phyloP scores from a whole-genome alignment of 1,140 invertebrate species.

The Drosophila subobscura region DNA sequence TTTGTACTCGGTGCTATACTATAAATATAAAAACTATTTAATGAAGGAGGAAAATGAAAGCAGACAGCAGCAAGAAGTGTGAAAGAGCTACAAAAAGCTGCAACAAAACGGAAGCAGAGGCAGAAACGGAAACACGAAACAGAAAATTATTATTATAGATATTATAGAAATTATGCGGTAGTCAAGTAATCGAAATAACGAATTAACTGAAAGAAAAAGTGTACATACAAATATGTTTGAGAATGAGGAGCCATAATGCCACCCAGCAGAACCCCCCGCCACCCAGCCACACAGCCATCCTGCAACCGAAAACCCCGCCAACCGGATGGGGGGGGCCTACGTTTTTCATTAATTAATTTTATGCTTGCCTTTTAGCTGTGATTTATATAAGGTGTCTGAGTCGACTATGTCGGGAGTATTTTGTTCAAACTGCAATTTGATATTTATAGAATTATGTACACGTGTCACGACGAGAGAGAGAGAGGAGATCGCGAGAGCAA shows the following conservation, averaged over 20 bases:
- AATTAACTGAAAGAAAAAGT: conserved; percentile 36
- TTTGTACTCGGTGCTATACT: conserved; percentile 82
- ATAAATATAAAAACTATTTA: conserved; percentile 81
- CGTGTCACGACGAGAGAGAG: background rate
- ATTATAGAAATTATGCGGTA: conserved; percentile 68
- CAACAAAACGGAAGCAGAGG: no score
- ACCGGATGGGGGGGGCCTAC: conserved; percentile 35
- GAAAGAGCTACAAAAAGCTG: conserved; percentile 1
- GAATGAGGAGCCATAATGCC: conserved; percentile 15
- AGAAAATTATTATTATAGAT: conserved; percentile 55
- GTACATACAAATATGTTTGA: conserved; percentile 47
- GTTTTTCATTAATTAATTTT: conserved; percentile 55
- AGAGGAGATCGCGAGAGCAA: background rate
- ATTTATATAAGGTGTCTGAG: conserved; percentile 46
- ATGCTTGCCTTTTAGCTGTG: conserved; percentile 81
- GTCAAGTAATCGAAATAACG: conserved; percentile 62
- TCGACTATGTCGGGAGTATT: no score
- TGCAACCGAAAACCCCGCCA: background rate
- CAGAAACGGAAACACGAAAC: conserved; percentile 4
- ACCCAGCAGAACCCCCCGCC: conserved; percentile 18
- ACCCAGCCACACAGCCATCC: background rate
- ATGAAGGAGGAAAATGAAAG: conserved; percentile 36
- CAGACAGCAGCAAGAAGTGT: background rate
- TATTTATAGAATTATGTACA: conserved; percentile 30
- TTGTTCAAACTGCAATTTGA: conserved; percentile 20